Conservation (phyloP, 1,140 invertebrate species). For the Bacillus rossius region DNA sequence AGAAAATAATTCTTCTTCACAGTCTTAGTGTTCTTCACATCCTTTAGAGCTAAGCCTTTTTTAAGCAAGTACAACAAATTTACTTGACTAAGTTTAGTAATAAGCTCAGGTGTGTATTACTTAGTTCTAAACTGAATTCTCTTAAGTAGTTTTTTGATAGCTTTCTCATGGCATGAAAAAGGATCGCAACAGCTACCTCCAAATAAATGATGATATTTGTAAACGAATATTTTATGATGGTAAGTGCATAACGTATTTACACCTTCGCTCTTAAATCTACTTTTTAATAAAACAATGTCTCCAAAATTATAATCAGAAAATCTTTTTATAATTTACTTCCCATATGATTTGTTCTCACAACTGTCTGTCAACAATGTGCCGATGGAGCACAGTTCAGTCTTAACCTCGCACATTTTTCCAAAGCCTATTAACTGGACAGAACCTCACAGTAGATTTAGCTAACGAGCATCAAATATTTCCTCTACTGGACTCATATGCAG, state of each 20-base stretch:
- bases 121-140: background rate
- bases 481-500: too few species aligned
- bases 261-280: background rate
- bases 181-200: background rate
- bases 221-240: background rate
- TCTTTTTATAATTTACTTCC: too few species aligned
- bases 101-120: background rate
- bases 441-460: too few species aligned
- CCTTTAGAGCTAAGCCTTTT: background rate
- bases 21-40: background rate
- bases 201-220: constrained; percentile 1
- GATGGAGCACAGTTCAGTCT: too few species aligned
- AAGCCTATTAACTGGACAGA: too few species aligned
- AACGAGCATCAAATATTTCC: too few species aligned
- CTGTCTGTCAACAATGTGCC: too few species aligned
- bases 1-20: background rate
- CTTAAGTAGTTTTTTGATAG: background rate
- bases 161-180: background rate
- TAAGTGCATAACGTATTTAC: background rate
- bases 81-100: background rate
- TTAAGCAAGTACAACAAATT: background rate
- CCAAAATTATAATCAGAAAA: background rate
- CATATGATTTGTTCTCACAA: too few species aligned
- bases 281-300: background rate
- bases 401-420: too few species aligned